Conservation (phyloP, 2,797 vertebrate genomes). For the Etheostoma perlongum region DNA sequence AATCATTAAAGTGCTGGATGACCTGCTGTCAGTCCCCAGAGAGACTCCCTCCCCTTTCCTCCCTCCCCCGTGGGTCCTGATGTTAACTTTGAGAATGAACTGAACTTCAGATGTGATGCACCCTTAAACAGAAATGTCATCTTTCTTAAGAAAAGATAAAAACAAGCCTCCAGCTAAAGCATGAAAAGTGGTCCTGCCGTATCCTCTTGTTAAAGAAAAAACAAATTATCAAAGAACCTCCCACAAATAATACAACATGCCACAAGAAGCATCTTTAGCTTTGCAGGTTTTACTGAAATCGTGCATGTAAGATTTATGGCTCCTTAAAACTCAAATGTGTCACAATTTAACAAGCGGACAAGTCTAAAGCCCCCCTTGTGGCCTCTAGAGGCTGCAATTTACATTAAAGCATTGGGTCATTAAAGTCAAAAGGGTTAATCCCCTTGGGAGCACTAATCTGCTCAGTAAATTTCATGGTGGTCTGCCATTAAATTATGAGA, state of each 20-base stretch:
- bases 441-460: conserved; percentile 34
- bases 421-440: conserved; percentile 54
- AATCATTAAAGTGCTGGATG: background rate
- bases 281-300: conserved; percentile 2
- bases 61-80: background rate
- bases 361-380: conserved; percentile 24
- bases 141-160: background rate
- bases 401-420: conserved; percentile 44
- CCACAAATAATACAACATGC: background rate
- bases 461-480: conserved; percentile 32
- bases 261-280: background rate
- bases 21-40: background rate
- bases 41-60: background rate
- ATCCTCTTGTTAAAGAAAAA: background rate
- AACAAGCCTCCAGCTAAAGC: background rate
- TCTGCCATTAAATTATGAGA: conserved; percentile 15
- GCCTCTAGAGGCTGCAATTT: conserved; percentile 36
- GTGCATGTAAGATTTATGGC: conserved; percentile 4
- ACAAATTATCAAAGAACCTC: background rate
- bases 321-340: conserved; percentile 24
- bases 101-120: background rate
- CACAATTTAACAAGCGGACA: conserved; percentile 35
- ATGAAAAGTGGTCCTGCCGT: background rate
- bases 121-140: background rate
- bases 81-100: background rate